phyloP scores from a whole-genome alignment of 2,797 vertebrate genomes.

The Falco columbarius region DNA sequence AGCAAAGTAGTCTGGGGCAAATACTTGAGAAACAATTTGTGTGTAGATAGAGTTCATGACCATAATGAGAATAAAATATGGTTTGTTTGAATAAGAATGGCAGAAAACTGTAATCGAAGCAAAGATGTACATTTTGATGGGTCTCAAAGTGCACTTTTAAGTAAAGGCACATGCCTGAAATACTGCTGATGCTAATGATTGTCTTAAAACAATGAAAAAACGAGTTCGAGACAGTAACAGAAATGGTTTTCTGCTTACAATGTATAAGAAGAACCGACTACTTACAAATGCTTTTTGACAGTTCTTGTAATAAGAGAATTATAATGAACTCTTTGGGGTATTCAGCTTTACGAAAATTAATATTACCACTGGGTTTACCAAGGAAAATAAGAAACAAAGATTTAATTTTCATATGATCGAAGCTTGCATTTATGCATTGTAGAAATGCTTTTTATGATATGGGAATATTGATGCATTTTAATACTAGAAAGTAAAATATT shows the following conservation, averaged over 20 bases:
- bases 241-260: neutral
- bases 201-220: conserved; percentile 5
- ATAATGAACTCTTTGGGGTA: neutral
- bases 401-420: neutral
- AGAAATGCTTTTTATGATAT: neutral
- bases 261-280: neutral
- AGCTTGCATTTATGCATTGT: neutral
- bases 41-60: neutral
- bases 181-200: neutral
- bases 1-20: neutral
- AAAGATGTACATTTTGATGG: neutral
- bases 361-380: neutral
- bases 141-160: neutral
- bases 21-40: neutral
- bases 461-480: neutral
- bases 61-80: neutral
- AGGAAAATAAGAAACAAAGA: neutral
- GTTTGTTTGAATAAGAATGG: neutral
- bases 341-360: neutral
- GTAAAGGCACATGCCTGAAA: neutral
- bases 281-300: neutral
- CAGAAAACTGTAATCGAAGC: neutral
- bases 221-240: neutral
- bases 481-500: neutral
- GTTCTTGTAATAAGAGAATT: neutral